A percentile compares a stretch with the other conserved stretches of the same genome.
phyloP scores from a whole-genome alignment of 2,113 vertebrate species.

The Asarcornis scutulata region DNA sequence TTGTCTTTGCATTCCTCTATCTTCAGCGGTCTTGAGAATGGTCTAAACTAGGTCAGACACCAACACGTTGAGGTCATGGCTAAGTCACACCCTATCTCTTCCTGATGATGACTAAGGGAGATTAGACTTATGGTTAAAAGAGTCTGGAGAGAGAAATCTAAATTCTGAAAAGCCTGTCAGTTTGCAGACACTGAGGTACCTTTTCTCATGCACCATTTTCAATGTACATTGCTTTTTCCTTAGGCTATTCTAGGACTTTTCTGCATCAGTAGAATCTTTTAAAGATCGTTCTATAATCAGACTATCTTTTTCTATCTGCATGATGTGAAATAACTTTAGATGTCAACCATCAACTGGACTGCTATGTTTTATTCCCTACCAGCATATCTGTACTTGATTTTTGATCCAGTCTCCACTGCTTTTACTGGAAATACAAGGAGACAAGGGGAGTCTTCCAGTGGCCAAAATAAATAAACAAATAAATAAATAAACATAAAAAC shows the following conservation, averaged over 20 bases:
- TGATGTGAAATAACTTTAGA: neutral
- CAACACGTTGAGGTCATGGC: neutral
- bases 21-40: neutral
- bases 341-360: neutral
- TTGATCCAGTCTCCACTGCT: neutral
- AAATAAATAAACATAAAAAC: too few species aligned
- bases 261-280: neutral
- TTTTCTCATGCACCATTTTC: neutral
- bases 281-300: neutral
- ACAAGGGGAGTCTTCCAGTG: neutral
- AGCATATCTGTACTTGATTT: neutral
- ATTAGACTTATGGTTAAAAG: neutral
- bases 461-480: neutral
- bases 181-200: neutral
- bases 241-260: fast-evolving
- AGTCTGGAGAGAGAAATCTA: neutral
- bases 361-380: neutral
- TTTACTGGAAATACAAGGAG: neutral
- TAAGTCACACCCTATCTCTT: neutral
- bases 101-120: neutral
- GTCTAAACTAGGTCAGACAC: neutral
- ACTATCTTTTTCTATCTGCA: neutral
- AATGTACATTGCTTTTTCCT: neutral
- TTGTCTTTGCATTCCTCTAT: slow-evolving; percentile 26
- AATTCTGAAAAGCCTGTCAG: neutral